A percentile compares a stretch with the other conserved stretches of the same genome.
phyloP scores from a whole-genome alignment of 2,113 vertebrate genomes.

The Clarias magur region DNA sequence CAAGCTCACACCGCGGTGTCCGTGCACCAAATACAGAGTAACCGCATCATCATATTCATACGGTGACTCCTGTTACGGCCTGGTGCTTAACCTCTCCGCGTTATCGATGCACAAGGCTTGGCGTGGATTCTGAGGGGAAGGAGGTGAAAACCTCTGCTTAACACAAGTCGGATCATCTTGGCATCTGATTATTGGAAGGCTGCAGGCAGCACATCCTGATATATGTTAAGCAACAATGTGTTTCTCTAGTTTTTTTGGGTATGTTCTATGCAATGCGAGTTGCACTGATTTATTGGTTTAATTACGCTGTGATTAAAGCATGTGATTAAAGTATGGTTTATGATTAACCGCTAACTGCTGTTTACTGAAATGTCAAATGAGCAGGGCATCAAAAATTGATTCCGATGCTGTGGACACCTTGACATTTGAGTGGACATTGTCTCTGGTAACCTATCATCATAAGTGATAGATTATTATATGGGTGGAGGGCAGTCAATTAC shows the following conservation, averaged over 20 bases:
- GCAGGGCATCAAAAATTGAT: background rate
- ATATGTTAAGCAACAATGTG: background rate
- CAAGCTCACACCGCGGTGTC: conserved; percentile 12
- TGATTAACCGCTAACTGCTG: background rate
- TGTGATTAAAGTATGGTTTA: background rate
- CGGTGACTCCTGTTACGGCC: conserved; percentile 24
- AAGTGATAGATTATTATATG: conserved; percentile 55
- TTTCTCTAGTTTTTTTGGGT: background rate
- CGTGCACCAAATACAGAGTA: conserved; percentile 17
- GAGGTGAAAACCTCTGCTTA: conserved; percentile 30
- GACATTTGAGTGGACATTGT: conserved; percentile 25
- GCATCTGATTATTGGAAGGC: background rate
- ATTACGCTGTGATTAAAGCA: background rate
- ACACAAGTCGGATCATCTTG: conserved; percentile 1
- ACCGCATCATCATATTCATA: conserved; percentile 45
- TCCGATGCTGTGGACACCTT: background rate
- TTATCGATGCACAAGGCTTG: conserved; percentile 40
- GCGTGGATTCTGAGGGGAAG: conserved; percentile 11
- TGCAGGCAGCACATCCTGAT: background rate
- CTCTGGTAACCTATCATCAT: conserved; percentile 36
- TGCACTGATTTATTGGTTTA: no score
- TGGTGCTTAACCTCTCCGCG: conserved; percentile 42
- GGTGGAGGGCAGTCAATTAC: conserved; percentile 61
- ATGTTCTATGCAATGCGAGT: background rate
- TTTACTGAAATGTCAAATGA: background rate